Evolutionary conservation across 2,888 invertebrate genomes (phyloP), one percentile per base, ranked within the genome.

Genomic region (Eupithecia pulchellata): DNA sequence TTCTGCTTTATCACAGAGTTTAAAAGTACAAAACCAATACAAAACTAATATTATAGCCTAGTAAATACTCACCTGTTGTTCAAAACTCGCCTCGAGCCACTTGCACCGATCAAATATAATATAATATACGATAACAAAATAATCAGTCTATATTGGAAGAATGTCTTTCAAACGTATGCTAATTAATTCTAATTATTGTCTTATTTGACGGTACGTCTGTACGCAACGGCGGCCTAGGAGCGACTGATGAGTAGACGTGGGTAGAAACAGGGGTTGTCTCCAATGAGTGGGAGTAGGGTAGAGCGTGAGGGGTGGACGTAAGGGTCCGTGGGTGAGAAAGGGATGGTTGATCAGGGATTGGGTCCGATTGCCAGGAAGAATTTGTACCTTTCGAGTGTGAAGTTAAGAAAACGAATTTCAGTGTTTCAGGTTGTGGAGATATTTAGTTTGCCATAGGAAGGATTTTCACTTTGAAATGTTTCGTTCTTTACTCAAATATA

Each of bases 201-300:
- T 58, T 32, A 6, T 52, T 13, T 71, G 58, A 60, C 32, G 58
- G 60, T 25, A 30, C 88, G 86, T 80, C 81, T 83, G 79, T 75
- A 66, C 72, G 63, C 72, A 62, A 72, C 73, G 83, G 79, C 84
- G 81, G 68, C 85, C 66, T 79, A 86, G 88, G 85, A 86, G 73
- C 85, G 82, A 91, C 92, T 91, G 87, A 87, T 85, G 84, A 85
- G 84, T 29, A 0, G 58, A 32, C 25, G 30, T 86, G 88, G 85
- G 83, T 87, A 86, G 87, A 87, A 87, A 88, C 87, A 87, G 88
- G 90, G 92, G 88, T 85, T 90, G 86, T 80, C 20, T 52, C 20
- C 20, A 79, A 32, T 66, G 89, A 89, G 92, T 92, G 91, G 91
- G 92, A 78, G 42, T 47, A 20, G 79, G 79, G 75, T 5, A 75